These are phyloP conservation scores for Lasioglossum leucozonium DNA, from an alignment of 2,888 invertebrate species.

Conservation along the genomic window DNA sequence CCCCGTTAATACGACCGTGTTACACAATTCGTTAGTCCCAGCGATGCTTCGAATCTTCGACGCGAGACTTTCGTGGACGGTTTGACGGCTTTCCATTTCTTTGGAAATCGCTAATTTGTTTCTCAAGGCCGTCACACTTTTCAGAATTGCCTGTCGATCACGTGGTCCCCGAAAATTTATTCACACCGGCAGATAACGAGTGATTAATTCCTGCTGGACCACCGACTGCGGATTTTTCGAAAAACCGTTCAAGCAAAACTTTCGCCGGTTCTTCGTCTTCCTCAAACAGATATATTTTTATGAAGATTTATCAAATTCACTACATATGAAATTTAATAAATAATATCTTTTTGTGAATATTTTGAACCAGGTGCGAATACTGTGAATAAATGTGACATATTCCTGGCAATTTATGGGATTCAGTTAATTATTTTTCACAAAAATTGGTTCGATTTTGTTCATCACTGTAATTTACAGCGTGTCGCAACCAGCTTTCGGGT, in stretches of 20 bases:
- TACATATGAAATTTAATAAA: too few relatives aligned
- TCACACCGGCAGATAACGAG: background rate
- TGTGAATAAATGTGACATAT: too few relatives aligned
- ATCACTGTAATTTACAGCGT: background rate
- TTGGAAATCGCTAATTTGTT: slow-evolving; percentile 60
- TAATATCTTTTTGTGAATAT: too few relatives aligned
- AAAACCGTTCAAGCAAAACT: background rate
- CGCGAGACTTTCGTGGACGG: slow-evolving; percentile 57
- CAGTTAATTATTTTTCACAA: too few relatives aligned
- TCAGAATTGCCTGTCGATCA: slow-evolving; percentile 34
- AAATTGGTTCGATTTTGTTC: background rate
- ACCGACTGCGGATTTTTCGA: background rate
- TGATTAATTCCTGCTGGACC: background rate
- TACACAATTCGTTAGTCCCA: slow-evolving; percentile 74
- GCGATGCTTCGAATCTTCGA: slow-evolving; percentile 21
- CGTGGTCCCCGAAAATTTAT: slow-evolving; percentile 12
- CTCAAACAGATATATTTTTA: background rate
- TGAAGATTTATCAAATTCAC: too few relatives aligned
- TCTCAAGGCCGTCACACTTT: slow-evolving; percentile 66
- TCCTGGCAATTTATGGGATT: too few relatives aligned
- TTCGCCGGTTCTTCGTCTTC: too few relatives aligned
- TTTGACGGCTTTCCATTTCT: slow-evolving; percentile 67
- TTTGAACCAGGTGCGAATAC: too few relatives aligned
- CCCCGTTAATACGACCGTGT: slow-evolving; percentile 71
- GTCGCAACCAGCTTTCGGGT: background rate